phyloP scores from a whole-genome alignment of 2,888 invertebrate species.

The Hybos culiciformis region DNA sequence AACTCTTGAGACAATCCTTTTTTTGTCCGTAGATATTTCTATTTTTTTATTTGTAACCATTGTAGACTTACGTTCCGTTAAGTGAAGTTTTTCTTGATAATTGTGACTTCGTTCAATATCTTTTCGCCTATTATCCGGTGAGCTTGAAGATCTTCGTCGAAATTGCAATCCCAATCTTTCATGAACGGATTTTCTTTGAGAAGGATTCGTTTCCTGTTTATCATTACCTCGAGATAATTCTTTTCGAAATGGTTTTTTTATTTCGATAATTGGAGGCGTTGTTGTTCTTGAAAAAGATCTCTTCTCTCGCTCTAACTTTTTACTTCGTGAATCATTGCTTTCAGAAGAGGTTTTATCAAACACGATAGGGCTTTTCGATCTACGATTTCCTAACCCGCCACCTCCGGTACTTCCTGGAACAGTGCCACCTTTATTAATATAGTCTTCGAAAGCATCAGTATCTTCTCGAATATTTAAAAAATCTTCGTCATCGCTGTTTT shows the following conservation, averaged over 20 bases:
- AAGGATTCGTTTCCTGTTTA: not conserved
- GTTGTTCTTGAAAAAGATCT: not conserved
- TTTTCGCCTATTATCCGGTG: not conserved
- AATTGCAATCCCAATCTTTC: not conserved
- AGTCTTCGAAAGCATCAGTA: constrained; percentile 36
- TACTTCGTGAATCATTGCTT: constrained; percentile 20
- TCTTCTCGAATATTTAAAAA: constrained; percentile 51
- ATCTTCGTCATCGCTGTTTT: constrained; percentile 52
- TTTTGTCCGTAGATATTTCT: not conserved
- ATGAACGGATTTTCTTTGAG: not conserved
- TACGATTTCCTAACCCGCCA: constrained; percentile 13
- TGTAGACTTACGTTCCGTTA: too few species aligned
- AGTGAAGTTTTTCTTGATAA: not conserved
- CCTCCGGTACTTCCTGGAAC: constrained; percentile 9
- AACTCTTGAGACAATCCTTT: constrained; percentile 12
- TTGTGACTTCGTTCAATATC: not conserved
- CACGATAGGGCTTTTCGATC: constrained; percentile 29
- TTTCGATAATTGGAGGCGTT: not conserved
- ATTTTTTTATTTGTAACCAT: not conserved
- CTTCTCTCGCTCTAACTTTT: constrained; percentile 17
- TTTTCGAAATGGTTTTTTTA: not conserved
- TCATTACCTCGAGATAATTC: not conserved
- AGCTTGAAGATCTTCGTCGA: not conserved
- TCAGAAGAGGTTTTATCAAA: constrained; percentile 27
- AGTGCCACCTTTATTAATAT: constrained; percentile 18